These are phyloP conservation scores for Stramonita haemastoma DNA, from an alignment of 2,888 invertebrate genomes.

Conservation along the genomic window DNA sequence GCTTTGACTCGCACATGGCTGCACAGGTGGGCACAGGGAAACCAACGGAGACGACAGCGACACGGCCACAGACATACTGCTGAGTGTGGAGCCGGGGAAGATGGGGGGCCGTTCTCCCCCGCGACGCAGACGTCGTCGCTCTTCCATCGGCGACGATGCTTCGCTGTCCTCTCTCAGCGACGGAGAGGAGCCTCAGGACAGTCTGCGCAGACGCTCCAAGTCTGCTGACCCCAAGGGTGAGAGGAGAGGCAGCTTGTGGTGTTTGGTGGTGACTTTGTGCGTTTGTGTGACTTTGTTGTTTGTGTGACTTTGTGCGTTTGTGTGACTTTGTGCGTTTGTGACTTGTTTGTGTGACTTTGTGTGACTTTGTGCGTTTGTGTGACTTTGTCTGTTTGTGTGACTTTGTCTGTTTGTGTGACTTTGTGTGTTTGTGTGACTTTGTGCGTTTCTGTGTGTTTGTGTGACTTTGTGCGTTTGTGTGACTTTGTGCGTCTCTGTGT, in stretches of 20 bases:
- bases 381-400: too few relatives aligned
- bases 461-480: not conserved
- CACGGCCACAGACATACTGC: constrained; percentile 68
- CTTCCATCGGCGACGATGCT: constrained; percentile 62
- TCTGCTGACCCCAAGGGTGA: constrained; percentile 55
- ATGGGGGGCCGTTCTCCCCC: constrained; percentile 51
- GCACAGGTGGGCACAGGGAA: constrained; percentile 43
- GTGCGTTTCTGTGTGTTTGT: not conserved
- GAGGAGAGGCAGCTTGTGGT: not conserved
- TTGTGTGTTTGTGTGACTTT: not conserved
- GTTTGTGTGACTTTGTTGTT: not conserved
- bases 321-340: too few relatives aligned
- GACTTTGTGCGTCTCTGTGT: not conserved
- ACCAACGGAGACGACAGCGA: constrained; percentile 65
- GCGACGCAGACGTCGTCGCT: constrained; percentile 48
- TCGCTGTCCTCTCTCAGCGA: constrained; percentile 63
- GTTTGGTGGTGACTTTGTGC: not conserved
- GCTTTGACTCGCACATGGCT: too few relatives aligned
- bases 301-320: not conserved
- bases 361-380: too few relatives aligned
- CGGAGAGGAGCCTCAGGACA: constrained; percentile 57
- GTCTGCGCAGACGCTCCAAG: constrained; percentile 62
- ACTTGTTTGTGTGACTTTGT: too few relatives aligned
- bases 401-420: not conserved
- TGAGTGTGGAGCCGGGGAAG: constrained; percentile 54